Base-by-base conservation (phyloP, 2,888 invertebrate species). In the Euplexia lucipara region DNA sequence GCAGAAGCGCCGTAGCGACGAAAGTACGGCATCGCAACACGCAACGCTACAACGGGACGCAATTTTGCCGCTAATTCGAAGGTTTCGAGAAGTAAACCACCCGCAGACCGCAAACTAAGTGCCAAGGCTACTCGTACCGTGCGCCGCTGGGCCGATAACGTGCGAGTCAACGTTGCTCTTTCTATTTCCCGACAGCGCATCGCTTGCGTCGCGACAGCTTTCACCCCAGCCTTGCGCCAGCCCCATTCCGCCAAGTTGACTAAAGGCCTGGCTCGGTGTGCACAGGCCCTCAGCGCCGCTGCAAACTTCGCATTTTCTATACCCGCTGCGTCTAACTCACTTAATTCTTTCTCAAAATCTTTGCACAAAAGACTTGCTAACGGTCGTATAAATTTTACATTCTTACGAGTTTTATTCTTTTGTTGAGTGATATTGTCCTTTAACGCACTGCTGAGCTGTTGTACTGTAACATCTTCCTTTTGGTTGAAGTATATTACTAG, bases 401-500 rank as follows among this genome's bases (percentile, higher is more conserved):
- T 39, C 9, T 61, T 61, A 10, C 1, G 1, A 7, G 4, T 39
- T 48, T 47, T 34, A 8, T 8, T 30, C 5, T 30, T 9, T 35
- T 48, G 20, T 9, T 30, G 26, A 12, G 5, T 0, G 3, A 66
- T 22, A 16, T 70, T 47, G 16, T 35, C 20, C 5, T 35, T 48
- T 34, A 66, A 35, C 7, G 20, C 16, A 1, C 8, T 34, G 6
- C 26, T 9, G 6, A 65, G 45, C n/a, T n/a, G n/a, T 26, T 47
- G 26, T 1, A 10, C 89, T 7, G 86, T 84, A 3, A 93, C 70
- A 12, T 89, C 91, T 2, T 83, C 71, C 0, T 81, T 39, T 70
- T 90, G 91, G 14, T 74, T 77, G 70, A 92, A 93, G 64, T 91
- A 93, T 51, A 91, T 35, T 4, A 75, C 63, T 6, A 92, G 48